Conservation (phyloP, 2,888 invertebrate species). For the Napeogenes inachia region DNA sequence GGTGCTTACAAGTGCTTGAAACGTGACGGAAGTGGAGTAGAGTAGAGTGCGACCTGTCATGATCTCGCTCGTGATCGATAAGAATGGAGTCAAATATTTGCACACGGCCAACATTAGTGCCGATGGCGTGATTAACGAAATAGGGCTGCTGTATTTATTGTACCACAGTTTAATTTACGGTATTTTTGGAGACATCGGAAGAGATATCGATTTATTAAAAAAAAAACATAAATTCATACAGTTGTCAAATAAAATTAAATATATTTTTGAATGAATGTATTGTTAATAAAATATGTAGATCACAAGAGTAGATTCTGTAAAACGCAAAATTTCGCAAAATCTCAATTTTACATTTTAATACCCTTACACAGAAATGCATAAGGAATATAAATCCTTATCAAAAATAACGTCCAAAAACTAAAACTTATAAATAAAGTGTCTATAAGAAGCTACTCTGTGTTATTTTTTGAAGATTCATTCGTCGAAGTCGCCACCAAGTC, state of each 20-base stretch:
- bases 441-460: conserved; percentile 16
- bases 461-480: conserved; percentile 39
- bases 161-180: conserved; percentile 13
- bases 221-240: background rate
- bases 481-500: conserved; percentile 41
- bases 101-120: conserved; percentile 65
- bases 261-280: no score
- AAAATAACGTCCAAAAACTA: background rate
- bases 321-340: no score
- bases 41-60: conserved; percentile 52
- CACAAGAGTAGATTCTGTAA: no score
- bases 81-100: conserved; percentile 69
- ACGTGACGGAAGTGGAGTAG: conserved; percentile 64
- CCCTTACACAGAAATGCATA: no score
- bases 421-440: background rate
- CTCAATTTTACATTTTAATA: no score
- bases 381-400: no score
- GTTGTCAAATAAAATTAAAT: no score
- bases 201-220: no score
- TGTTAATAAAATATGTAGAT: no score
- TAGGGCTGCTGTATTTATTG: conserved; percentile 28
- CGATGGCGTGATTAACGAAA: conserved; percentile 46
- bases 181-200: no score
- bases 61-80: conserved; percentile 70
- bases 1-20: conserved; percentile 62